Base-by-base conservation (phyloP, 1,140 invertebrate genomes). In the Drosophila nikananu region DNA sequence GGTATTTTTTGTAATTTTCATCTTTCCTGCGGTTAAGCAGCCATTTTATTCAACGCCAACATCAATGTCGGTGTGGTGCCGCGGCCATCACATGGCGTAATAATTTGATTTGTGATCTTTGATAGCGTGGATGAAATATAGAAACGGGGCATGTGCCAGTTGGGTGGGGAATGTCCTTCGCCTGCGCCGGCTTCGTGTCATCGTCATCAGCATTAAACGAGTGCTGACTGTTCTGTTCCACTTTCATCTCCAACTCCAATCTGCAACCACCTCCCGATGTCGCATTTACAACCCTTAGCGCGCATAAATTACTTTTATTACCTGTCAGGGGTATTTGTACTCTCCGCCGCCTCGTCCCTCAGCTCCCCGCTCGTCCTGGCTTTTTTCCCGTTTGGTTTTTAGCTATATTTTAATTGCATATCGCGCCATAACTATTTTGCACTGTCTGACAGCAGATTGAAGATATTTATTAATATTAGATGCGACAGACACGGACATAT, bases 281-380 rank as follows among this genome's bases (percentile, higher is more conserved):
- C 77, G 84, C 84, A 70, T 83, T 84, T 79, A 82, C 89, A 92
- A 92, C 90, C 90, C 90, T 92, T 86, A 77, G 82, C 86, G 66
- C 71, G 82, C 90, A 92, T 92, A 92, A 92, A 92, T 92, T 86
- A 92, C 84, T 92, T 92, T 91, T 92, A 92, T 92, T 92, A 92
- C 90, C 90, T 92, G 90, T 92, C 90, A 92, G 80, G 86, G 91
- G 91, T 90, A 90, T 90, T 89, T 90, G 75, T 71, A 68, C 73
- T 78, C 60, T 39, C 48, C 55, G 49, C 63, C 60, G 63, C 52
- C 57, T 19, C 21, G 48, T 17, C 30, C 30, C 52, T 21, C 58
- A 41, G 21, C 57, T 19, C 37, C 12, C 42, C 39, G 27, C 77
- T n/a, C 5, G 42, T 21, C 37, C 51, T 8, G 10, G 27, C 35